Conservation (phyloP, 1,140 invertebrate genomes). For the Apis cerana region DNA sequence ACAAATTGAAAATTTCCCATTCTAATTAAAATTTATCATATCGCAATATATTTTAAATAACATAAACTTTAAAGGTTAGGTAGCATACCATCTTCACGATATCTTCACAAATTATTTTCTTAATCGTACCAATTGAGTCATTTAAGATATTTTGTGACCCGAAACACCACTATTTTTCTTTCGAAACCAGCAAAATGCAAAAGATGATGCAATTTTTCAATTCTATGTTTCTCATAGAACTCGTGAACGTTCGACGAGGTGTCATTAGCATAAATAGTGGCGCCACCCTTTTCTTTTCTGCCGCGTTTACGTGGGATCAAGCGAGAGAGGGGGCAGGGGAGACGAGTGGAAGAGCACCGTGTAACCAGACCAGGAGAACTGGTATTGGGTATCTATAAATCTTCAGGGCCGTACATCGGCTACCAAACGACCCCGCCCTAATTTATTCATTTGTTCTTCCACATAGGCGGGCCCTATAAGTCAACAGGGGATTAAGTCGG, state of each 20-base stretch:
- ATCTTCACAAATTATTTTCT: not conserved
- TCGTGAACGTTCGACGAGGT: conserved; percentile 13
- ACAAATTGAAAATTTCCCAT: too few relatives aligned
- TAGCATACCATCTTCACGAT: too few relatives aligned
- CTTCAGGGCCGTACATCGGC: conserved; percentile 69
- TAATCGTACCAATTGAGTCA: not conserved
- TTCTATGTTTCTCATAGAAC: not conserved
- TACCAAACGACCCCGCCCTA: conserved; percentile 74
- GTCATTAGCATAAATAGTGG: conserved; percentile 64
- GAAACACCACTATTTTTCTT: not conserved
- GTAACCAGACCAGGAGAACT: conserved; percentile 55
- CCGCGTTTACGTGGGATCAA: conserved; percentile 18
- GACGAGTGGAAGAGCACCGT: conserved; percentile 9
- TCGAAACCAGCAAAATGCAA: not conserved
- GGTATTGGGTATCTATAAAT: conserved; percentile 72
- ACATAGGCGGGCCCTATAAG: conserved; percentile 71
- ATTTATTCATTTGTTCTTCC: conserved; percentile 77
- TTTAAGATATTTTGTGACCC: not conserved
- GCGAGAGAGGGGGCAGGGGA: conserved; percentile 7
- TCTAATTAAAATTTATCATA: too few relatives aligned
- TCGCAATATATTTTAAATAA: too few relatives aligned
- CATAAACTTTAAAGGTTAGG: too few relatives aligned
- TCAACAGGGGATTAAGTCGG: conserved; percentile 72
- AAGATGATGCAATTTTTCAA: not conserved
- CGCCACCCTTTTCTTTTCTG: conserved; percentile 44